Percentiles rank a stretch among this genome's conserved stretches.
phyloP scores from a whole-genome alignment of 2,113 vertebrate genomes.

The Cathartes aura region DNA sequence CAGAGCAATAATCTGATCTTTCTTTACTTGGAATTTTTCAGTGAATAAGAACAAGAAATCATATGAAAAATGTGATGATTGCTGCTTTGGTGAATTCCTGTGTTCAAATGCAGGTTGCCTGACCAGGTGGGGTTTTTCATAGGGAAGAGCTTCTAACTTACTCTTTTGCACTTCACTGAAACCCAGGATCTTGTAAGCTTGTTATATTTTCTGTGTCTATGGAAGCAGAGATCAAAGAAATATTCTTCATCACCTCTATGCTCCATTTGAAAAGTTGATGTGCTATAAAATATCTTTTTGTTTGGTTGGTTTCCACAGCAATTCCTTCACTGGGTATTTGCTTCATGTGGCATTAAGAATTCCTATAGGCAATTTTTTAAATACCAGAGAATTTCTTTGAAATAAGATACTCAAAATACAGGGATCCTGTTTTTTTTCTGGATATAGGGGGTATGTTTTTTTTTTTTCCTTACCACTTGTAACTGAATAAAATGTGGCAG shows the following conservation, averaged over 20 bases:
- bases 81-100: neutral
- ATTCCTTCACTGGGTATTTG: neutral
- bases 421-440: neutral
- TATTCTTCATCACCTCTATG: neutral
- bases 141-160: neutral
- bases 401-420: neutral
- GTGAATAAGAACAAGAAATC: neutral
- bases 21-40: neutral
- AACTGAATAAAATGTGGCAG: neutral
- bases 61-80: neutral
- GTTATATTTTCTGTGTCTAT: slow-evolving; percentile 14
- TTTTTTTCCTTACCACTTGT: neutral
- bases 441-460: neutral
- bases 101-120: neutral
- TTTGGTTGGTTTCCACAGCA: neutral
- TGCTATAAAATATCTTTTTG: slow-evolving; percentile 21
- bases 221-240: slow-evolving; percentile 2
- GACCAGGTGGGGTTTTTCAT: neutral
- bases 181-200: neutral
- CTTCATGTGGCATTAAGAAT: neutral
- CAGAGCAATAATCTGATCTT: neutral
- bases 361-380: slow-evolving; percentile 30
- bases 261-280: slow-evolving; percentile 46
- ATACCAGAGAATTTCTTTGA: neutral
- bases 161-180: slow-evolving; percentile 1